Percentiles rank a stretch among this genome's conserved stretches.
phyloP scores from a whole-genome alignment of 2,113 vertebrate genomes.

The human region GRCh38 chr6:36289501-36290000 shows the following conservation, averaged over 20 bases:
- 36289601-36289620: not conserved
- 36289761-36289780: not conserved
- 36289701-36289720: not conserved
- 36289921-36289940: not conserved
- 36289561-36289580: not conserved
- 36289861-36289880: not conserved
- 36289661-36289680: not conserved
- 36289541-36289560: not conserved
- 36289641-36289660: not conserved
- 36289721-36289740: not conserved
- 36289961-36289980: not conserved
- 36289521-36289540: not conserved
- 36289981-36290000: not conserved
- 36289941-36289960: not conserved
- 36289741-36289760: not conserved
- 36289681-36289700: not conserved
- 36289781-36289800: not conserved
- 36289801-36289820: not conserved
- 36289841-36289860: not conserved
- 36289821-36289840: not conserved
- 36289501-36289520: too few relatives aligned
- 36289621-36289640: conserved; percentile 56
- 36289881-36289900: not conserved
- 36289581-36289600: not conserved
- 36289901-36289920: not conserved